Evolutionary conservation across 2,113 vertebrate genomes (phyloP), one percentile per base, ranked within the genome.

Genomic region (Pao palembangensis): DNA sequence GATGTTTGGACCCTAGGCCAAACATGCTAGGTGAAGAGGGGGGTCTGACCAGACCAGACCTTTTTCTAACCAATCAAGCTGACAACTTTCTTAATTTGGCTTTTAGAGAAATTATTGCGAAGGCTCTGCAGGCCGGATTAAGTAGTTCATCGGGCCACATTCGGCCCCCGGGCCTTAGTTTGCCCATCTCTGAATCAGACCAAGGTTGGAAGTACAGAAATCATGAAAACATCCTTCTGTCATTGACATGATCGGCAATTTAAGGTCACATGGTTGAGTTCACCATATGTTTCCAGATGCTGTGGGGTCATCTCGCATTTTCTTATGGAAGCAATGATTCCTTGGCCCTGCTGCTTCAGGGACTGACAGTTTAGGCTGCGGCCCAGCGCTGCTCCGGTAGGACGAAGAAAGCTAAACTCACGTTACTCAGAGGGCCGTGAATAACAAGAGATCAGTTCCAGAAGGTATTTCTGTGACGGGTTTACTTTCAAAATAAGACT

Each of bases 401-500:
- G 34, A 3, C 11, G 34, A 8, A 47, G n/a, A 47, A n/a, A 11
- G n/a, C 44, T 64, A 31, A 69, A 80, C 78, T 43, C 25, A 13
- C 21, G 31, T 50, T 19, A 15, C 6, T 25, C 15, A 6, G 57
- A 47, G 38, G 1, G 2, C 10, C 5, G 49, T 52, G 71, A 62
- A 70, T 16, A 78, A 67, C 64, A 76, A 31, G 46, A 51, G 64
- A 49, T 10, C 57, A 19, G 49, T 47, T 42, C 14, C 61, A 71
- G 11, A 4, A 63, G 48, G 49, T 43, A 58, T 64, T 55, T 64
- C 48, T 69, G 17, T 23, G 66, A 61, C 51, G 52, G 49, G 62
- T 73, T 76, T 56, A 51, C 49, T 73, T 66, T 44, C 48, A 69
- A 57, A 47, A 17, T 55, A 56, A 64, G 20, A 66, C 71, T 66